These are phyloP conservation scores for Phorcus lineatus DNA, from an alignment of 2,888 invertebrate species.

Conservation along the genomic window DNA sequence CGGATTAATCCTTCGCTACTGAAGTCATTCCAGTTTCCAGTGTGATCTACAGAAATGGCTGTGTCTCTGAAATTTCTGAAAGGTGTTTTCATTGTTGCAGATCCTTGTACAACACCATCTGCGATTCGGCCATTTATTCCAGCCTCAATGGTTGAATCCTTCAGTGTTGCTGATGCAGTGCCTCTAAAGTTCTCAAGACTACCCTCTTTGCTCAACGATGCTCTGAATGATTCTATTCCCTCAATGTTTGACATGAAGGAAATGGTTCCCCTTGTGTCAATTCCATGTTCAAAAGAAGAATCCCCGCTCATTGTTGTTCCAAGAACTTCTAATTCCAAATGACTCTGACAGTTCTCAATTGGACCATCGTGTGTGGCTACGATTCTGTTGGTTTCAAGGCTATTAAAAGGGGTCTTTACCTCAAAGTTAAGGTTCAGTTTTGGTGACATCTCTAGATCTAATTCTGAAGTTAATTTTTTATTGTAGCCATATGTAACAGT, in stretches of 20 bases:
- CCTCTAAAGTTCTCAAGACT: background rate
- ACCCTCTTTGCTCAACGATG: conserved; percentile 1
- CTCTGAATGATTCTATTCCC: background rate
- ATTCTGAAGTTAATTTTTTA: background rate
- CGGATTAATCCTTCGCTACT: conserved; percentile 37
- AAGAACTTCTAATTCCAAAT: background rate
- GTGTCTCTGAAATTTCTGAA: conserved; percentile 15
- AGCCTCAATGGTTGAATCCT: conserved; percentile 10
- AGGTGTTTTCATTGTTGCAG: conserved; percentile 28
- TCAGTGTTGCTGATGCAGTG: background rate
- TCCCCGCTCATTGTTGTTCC: background rate
- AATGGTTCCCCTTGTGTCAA: background rate
- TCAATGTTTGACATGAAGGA: background rate
- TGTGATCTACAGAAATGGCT: conserved; percentile 30
- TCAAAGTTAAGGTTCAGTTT: background rate
- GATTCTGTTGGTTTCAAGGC: background rate
- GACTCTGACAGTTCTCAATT: background rate
- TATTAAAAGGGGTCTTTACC: background rate
- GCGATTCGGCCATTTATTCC: background rate
- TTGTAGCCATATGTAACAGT: conserved; percentile 13
- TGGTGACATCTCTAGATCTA: background rate
- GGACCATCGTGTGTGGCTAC: background rate
- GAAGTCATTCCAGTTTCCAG: conserved; percentile 37
- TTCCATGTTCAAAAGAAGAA: background rate
- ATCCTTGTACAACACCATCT: conserved; percentile 8